These are phyloP conservation scores for Sinhomidia bicolor DNA, from an alignment of 2,888 invertebrate species.

Conservation along the genomic window DNA sequence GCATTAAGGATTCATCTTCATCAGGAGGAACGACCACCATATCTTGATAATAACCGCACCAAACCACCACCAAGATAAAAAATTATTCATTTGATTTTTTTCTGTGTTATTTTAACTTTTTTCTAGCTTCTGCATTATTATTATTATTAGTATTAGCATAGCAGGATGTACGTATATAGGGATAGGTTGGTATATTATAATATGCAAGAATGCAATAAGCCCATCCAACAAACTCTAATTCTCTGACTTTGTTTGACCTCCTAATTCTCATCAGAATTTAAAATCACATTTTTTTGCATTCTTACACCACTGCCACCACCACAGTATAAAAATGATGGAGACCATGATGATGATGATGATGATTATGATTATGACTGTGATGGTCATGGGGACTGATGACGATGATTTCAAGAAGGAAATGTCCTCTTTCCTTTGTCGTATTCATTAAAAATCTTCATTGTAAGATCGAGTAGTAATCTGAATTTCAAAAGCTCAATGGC, in stretches of 20 bases:
- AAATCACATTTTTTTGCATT: neutral
- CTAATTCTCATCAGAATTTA: conserved; percentile 40
- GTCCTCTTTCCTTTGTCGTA: conserved; percentile 38
- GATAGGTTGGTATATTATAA: too few species aligned
- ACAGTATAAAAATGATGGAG: neutral
- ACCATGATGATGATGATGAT: neutral
- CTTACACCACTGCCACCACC: neutral
- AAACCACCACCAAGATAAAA: neutral
- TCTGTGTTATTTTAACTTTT: neutral
- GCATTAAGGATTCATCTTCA: conserved; percentile 52
- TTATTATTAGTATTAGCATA: neutral
- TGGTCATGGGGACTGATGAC: conserved; percentile 43
- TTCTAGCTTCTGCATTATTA: neutral
- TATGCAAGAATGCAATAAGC: too few species aligned
- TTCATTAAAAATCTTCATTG: conserved; percentile 28
- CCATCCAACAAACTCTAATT: neutral
- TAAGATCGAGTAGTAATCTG: neutral
- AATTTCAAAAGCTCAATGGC: conserved; percentile 10
- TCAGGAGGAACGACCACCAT: conserved; percentile 57
- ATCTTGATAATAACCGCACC: too few species aligned
- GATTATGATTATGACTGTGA: conserved; percentile 18
- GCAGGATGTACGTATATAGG: neutral
- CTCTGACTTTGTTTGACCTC: conserved; percentile 34
- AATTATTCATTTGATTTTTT: neutral
- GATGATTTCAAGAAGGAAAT: conserved; percentile 38